Base-by-base conservation (phyloP, 92 coral and sea anemone species). In the Phenganax marumi region DNA sequence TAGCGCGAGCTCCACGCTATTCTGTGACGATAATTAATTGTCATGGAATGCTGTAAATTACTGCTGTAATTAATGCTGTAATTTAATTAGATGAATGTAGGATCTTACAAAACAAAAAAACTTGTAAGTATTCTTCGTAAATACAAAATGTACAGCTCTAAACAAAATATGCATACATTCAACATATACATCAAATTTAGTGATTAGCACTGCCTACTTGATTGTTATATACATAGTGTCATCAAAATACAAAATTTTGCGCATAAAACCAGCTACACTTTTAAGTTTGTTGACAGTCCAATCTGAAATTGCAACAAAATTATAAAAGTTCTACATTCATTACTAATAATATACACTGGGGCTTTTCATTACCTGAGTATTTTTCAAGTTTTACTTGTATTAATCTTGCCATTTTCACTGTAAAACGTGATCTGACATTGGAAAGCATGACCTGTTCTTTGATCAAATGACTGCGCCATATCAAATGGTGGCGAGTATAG, bases 401-500 rank as follows among this genome's bases (percentile, higher is more conserved):
- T 55, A 62, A 56, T 50, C 50, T 69, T 16, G 19, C 98, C 98
- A 87, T 83, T 86, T 80, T 95, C 93, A 85, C 96, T 89, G 89
- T 90, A 92, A 80, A 95, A 95, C 66, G 98, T 95, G 60, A 95
- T 92, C 60, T 85, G 91, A 58, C 96, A 92, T 53, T 83, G 80
- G 22, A 92, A 71, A 61, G 85, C 89, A 75, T 95, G 95, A 12
- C 98, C 92, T 9, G 98, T 92, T 68, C 98, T 86, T 87, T 92
- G 97, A 87, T 95, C 98, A 89, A 95, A 95, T 8, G 92, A 89
- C 77, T 88, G 93, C 12, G 97, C 92, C 81, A 88, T 75, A 79
- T 95, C 98, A 89, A 95, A 92, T 61, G 98, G 94, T 17, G 98
- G 98, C 46, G 89, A 85, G 80, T 95, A 95, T 24, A 95, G 91